These are phyloP conservation scores for Pteria penguin DNA, from an alignment of 2,888 invertebrate genomes.

Conservation along the genomic window DNA sequence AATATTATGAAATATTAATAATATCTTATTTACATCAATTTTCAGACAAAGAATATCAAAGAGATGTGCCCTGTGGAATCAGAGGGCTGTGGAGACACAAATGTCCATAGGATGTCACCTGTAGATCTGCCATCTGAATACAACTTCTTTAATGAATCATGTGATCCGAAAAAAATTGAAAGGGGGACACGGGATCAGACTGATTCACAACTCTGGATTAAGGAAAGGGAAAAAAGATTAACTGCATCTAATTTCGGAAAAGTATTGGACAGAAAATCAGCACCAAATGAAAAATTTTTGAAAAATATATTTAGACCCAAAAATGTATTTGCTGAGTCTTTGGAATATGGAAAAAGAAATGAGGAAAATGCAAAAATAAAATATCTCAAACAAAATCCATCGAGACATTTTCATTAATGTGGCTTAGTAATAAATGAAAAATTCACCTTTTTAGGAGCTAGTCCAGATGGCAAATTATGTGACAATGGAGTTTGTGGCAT, in stretches of 20 bases:
- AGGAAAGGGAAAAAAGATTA: constrained; percentile 7
- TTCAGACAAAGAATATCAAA: too few relatives aligned
- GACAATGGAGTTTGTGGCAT: constrained; percentile 34
- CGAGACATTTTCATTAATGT: too few relatives aligned
- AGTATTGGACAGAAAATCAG: constrained; percentile 23
- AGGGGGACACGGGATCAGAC: background rate
- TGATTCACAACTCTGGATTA: background rate
- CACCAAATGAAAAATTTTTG: constrained; percentile 6
- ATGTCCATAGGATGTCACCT: too few relatives aligned
- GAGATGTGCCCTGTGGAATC: too few relatives aligned
- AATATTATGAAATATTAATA: background rate
- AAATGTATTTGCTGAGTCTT: constrained; percentile 22
- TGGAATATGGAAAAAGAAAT: constrained; percentile 37
- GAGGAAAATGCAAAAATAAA: constrained; percentile 30
- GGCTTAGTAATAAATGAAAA: constrained; percentile 41
- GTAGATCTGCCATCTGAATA: background rate
- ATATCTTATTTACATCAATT: too few relatives aligned
- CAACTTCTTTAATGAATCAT: background rate
- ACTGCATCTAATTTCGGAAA: constrained; percentile 32
- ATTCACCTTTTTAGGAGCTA: constrained; percentile 42
- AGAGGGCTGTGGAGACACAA: too few relatives aligned
- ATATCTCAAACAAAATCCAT: constrained; percentile 41
- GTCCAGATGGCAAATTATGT: constrained; percentile 45
- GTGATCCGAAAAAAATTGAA: background rate
- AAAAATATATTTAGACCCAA: constrained; percentile 32